Evolutionary conservation across 2,797 vertebrate species (phyloP).

Genomic region (Bovichtus diacanthus): DNA sequence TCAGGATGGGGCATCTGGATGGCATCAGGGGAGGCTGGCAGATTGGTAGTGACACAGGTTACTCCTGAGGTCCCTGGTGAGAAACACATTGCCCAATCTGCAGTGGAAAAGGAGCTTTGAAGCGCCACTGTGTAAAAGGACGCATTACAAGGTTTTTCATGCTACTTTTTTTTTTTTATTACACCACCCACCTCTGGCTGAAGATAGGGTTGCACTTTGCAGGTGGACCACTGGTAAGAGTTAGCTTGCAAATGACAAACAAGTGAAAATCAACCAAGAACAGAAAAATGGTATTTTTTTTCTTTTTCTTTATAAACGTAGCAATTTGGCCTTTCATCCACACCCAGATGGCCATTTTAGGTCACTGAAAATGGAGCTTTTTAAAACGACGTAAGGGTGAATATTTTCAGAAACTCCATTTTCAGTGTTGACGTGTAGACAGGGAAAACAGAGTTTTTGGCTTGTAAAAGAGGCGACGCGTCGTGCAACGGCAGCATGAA

Average conservation of each 20-base stretch:
- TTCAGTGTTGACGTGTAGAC: no score
- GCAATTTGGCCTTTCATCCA: no score
- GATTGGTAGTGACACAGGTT: constrained; percentile 94
- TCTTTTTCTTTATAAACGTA: no score
- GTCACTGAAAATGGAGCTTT: no score
- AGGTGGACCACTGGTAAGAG: constrained; percentile 35
- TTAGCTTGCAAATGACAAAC: constrained; percentile 25
- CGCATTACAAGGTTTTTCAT: constrained; percentile 37
- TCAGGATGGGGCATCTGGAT: constrained; percentile 91
- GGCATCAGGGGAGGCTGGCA: constrained; percentile 88
- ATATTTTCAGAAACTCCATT: no score
- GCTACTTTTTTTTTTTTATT: constrained; percentile 27
- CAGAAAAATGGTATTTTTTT: no score
- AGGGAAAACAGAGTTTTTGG: no score
- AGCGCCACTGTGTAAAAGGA: constrained; percentile 68
- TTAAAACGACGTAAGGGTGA: no score
- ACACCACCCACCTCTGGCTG: constrained; percentile 25
- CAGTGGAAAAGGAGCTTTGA: constrained; percentile 74
- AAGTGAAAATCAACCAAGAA: constrained; percentile 20
- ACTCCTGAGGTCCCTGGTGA: constrained; percentile 90
- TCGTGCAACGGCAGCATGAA: no score
- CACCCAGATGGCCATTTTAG: no score
- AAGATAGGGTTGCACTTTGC: constrained; percentile 30
- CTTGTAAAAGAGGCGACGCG: no score
- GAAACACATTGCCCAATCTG: constrained; percentile 80